Evolutionary conservation across 2,113 vertebrate species (phyloP), one percentile per base, ranked within the genome.

Genomic region (Nerophis ophidion): DNA sequence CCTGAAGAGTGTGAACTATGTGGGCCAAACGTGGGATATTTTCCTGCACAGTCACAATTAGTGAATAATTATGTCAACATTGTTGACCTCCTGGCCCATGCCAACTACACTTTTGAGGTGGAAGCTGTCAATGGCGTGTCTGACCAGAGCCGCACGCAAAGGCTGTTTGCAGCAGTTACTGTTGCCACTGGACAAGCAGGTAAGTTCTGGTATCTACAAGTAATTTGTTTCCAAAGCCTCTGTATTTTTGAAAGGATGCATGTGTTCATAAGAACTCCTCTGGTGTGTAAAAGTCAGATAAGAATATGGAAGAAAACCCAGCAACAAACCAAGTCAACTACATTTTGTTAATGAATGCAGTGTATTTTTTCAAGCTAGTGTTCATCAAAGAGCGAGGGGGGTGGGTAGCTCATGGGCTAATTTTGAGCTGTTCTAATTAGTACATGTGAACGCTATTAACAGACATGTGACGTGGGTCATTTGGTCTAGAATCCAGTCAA

Each of bases 101-200:
- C 95, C 68, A 98, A 99, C 88, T 99, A 99, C 72, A 98, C 95
- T 0, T 97, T 99, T 57, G 97, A 99, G 91, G 97, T 99, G 26
- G 96, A 98, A 91, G 95, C 97, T 54, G 94, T 98, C 65, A 99
- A 99, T 57, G 97, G 97, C 5, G 97, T 99, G 79, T 98, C 97
- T 15, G 95, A 98, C 74, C 87, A 98, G 78, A 97, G 96, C 79
- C 91, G 93, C 49, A 97, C 95, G 12, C 96, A 98, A 88, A 92
- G 95, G 84, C 94, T 98, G 68, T 99, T 98, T 77, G 96, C 97
- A 0, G 94, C 97, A 2, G 95, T 99, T 73, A 98, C 92, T 82
- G 88, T 99, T 75, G 95, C 97, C 42, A 98, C 97, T 4, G 95
- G 96, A 50, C 97, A 98, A 93, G 95, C 97, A 91, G 97, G 97